phyloP scores from a whole-genome alignment of 2,888 invertebrate genomes.

The Tortrix viridana region DNA sequence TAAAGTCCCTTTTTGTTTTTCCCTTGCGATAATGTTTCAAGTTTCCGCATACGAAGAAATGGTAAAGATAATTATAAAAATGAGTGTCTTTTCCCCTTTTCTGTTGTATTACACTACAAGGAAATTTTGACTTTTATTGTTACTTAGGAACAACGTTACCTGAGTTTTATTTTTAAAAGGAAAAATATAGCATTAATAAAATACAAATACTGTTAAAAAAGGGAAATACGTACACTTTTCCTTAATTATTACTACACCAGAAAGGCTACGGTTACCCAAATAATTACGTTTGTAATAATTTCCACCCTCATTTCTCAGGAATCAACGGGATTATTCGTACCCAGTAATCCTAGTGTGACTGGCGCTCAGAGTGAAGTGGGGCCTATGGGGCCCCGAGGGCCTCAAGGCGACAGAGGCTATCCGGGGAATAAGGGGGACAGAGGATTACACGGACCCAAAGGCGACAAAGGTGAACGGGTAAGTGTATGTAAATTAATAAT shows the following conservation, averaged over 20 bases:
- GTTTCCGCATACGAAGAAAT: too few relatives aligned
- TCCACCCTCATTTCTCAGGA: conserved; percentile 67
- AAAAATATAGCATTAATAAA: too few relatives aligned
- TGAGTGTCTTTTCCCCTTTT: too few relatives aligned
- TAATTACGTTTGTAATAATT: conserved; percentile 42
- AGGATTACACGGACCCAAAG: conserved; percentile 85
- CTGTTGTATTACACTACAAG: too few relatives aligned
- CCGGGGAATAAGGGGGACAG: conserved; percentile 85
- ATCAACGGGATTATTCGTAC: conserved; percentile 79
- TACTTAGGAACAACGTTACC: too few relatives aligned
- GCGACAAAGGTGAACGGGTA: conserved; percentile 90
- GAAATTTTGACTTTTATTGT: too few relatives aligned
- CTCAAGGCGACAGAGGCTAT: conserved; percentile 87
- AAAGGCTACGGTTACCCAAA: conserved; percentile 2
- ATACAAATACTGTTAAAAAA: not conserved
- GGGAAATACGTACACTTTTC: conserved; percentile 1
- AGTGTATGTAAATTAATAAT: conserved; percentile 56
- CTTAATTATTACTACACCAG: conserved; percentile 11
- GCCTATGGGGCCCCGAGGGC: conserved; percentile 86
- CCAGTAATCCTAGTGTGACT: conserved; percentile 84
- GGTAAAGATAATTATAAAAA: too few relatives aligned
- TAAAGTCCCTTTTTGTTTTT: too few relatives aligned
- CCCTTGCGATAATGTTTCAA: too few relatives aligned
- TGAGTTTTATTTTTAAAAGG: not conserved
- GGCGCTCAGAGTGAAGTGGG: conserved; percentile 89